Evolutionary conservation across 2,888 invertebrate species (phyloP).

Genomic region (Thyatira batis): DNA sequence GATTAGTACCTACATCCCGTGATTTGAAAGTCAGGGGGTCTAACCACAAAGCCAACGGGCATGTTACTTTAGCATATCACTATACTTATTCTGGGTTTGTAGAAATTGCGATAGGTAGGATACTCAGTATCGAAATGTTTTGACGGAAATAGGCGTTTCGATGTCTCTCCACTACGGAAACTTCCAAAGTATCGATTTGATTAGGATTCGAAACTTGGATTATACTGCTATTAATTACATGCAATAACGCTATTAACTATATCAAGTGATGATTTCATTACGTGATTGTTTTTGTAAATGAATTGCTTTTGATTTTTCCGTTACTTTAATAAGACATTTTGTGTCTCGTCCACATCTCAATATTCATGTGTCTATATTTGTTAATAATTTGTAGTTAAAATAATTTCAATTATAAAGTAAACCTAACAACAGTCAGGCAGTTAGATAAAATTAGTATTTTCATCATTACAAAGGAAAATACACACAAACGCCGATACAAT

Average conservation of each 20-base stretch:
- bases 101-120: background rate
- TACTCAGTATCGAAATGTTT: background rate
- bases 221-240: background rate
- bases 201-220: background rate
- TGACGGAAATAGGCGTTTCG: background rate
- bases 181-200: background rate
- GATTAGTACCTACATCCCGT: too few species aligned
- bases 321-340: background rate
- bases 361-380: too few species aligned
- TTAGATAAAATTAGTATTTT: too few species aligned
- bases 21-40: too few species aligned
- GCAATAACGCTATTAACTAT: background rate
- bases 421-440: too few species aligned
- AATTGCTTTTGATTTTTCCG: background rate
- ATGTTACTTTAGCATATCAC: too few species aligned
- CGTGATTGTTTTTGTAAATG: background rate
- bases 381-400: background rate
- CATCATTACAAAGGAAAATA: too few species aligned
- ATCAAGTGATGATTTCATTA: background rate
- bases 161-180: background rate
- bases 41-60: too few species aligned
- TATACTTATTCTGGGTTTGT: background rate
- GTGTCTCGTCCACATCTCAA: too few species aligned
- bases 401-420: background rate
- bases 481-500: too few species aligned